Percentiles rank a stretch among this genome's conserved stretches.
Conservation (phyloP, 2,113 vertebrate species). For the Romanogobio albipinnatus region DNA sequence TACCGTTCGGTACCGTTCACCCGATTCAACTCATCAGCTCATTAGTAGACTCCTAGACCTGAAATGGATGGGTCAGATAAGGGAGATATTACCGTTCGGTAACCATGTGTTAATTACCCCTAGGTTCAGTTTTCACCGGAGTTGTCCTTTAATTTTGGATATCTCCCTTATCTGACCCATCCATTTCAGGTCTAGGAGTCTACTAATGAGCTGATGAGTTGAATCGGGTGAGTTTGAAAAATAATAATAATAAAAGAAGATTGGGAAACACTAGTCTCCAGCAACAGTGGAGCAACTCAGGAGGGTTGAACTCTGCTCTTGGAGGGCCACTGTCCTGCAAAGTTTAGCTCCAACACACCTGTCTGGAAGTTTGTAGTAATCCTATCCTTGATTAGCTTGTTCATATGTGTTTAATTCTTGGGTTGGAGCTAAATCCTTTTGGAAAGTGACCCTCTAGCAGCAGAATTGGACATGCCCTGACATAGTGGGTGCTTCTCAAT, state of each 20-base stretch:
- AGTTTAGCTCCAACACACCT: neutral
- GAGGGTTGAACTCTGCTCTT: neutral
- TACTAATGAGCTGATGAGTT: neutral
- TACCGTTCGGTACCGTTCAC: too few species aligned
- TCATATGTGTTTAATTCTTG: neutral
- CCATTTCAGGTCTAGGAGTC: neutral
- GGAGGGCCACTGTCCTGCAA: neutral
- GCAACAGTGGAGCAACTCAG: neutral
- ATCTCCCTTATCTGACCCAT: neutral
- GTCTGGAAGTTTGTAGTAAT: neutral
- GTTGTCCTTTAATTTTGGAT: neutral
- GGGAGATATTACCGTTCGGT: too few species aligned
- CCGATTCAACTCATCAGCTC: too few species aligned
- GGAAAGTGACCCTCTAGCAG: neutral
- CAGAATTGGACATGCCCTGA: neutral
- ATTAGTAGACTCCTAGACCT: too few species aligned
- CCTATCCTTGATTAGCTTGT: neutral
- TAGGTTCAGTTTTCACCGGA: too few species aligned
- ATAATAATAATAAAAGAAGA: neutral
- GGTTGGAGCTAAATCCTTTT: neutral
- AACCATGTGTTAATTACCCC: too few species aligned
- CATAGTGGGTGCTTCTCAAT: neutral
- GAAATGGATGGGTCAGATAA: too few species aligned
- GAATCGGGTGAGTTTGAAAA: neutral
- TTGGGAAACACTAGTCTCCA: neutral